These are phyloP conservation scores for Tetranychus truncatus DNA, from an alignment of 2,888 invertebrate genomes.

Conservation along the genomic window DNA sequence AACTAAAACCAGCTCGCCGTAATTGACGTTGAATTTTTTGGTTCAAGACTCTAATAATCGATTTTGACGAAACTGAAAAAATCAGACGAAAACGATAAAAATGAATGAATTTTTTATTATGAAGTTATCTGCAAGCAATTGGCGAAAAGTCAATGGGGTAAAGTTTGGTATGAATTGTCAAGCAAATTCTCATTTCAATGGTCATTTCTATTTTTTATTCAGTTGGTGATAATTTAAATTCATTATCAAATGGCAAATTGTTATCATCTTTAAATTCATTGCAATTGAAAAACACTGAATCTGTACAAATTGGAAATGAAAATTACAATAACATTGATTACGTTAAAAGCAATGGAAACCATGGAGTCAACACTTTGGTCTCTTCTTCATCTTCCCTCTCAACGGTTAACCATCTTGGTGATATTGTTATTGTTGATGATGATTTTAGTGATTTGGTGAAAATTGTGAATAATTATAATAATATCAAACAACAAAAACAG, in stretches of 20 bases:
- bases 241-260: background rate
- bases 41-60: too few relatives aligned
- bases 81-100: too few relatives aligned
- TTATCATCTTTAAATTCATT: background rate
- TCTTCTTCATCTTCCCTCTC: background rate
- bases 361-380: background rate
- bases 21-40: too few relatives aligned
- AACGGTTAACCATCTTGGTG: background rate
- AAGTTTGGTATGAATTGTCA: too few relatives aligned
- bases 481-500: background rate
- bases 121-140: too few relatives aligned
- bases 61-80: too few relatives aligned
- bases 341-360: background rate
- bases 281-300: background rate
- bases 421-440: background rate
- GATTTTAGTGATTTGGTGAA: background rate
- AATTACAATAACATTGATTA: background rate
- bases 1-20: too few relatives aligned
- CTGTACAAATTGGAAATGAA: background rate
- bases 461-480: background rate
- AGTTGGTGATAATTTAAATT: too few relatives aligned
- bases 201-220: too few relatives aligned
- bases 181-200: too few relatives aligned
- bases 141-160: too few relatives aligned
- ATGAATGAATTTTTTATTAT: too few relatives aligned